Conservation (phyloP, 1,140 invertebrate species). For the Ylistrum balloti region DNA sequence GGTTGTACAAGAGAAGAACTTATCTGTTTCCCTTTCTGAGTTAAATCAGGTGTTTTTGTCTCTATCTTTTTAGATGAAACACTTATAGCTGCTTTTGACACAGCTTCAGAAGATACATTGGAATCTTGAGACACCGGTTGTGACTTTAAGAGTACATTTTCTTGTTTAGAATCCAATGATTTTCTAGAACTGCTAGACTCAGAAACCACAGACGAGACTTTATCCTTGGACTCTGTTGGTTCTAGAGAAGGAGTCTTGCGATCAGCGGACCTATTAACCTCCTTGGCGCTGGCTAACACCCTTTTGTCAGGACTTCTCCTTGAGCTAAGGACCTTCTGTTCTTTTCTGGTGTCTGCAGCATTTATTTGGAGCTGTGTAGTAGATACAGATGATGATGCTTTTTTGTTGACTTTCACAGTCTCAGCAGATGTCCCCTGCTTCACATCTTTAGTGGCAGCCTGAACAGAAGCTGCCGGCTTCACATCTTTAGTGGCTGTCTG, state of each 20-base stretch:
- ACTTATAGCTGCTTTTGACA: neutral
- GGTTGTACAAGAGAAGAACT: neutral
- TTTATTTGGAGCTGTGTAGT: neutral
- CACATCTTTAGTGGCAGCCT: neutral
- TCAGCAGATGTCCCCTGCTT: neutral
- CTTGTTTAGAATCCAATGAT: neutral
- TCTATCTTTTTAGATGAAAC: neutral
- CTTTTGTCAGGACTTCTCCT: conserved; percentile 26
- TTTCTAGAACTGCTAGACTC: neutral
- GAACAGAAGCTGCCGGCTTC: neutral
- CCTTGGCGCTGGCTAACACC: neutral
- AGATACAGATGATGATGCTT: neutral
- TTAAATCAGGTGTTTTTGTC: neutral
- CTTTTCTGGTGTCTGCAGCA: neutral
- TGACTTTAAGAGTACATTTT: neutral
- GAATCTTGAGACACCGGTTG: neutral
- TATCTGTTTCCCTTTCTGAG: neutral
- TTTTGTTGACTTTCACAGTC: neutral
- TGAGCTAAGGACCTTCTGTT: neutral
- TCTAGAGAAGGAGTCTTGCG: neutral
- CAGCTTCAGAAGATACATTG: neutral
- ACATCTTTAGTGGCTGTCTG: neutral
- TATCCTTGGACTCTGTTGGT: neutral
- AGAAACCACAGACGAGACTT: neutral
- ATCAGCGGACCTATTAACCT: neutral